Conservation (phyloP, 2,113 vertebrate genomes). For the Marmota monax region DNA sequence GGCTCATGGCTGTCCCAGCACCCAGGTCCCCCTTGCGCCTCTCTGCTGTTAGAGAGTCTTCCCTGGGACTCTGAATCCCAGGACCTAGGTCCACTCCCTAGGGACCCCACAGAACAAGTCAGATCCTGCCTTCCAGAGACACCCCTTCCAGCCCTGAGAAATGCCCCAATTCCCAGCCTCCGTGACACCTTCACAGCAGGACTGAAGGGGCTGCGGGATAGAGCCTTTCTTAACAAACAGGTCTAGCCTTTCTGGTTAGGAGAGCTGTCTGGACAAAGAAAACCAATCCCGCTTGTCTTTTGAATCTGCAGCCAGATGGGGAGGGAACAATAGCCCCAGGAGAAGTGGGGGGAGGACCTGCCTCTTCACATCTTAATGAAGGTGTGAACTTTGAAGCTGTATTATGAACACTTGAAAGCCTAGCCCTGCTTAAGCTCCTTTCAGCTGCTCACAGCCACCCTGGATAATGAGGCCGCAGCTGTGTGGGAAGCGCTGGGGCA, state of each 20-base stretch:
- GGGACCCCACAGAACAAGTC: constrained; percentile 53
- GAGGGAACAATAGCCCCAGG: constrained; percentile 75
- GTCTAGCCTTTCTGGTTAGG: constrained; percentile 81
- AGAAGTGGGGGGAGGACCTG: constrained; percentile 71
- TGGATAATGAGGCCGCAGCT: constrained; percentile 80
- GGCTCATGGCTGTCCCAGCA: neutral
- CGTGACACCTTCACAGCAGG: constrained; percentile 58
- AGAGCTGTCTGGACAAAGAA: constrained; percentile 80
- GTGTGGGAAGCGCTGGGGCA: constrained; percentile 78
- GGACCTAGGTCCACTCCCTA: neutral
- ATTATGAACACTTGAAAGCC: constrained; percentile 81
- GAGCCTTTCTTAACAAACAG: constrained; percentile 76
- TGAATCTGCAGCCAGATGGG: constrained; percentile 72
- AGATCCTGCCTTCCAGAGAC: neutral
- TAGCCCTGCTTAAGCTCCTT: constrained; percentile 69
- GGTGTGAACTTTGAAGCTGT: constrained; percentile 83
- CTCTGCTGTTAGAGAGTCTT: neutral
- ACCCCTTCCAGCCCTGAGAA: constrained; percentile 36
- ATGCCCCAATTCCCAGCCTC: constrained; percentile 11
- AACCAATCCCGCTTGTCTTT: constrained; percentile 78
- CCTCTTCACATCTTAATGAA: constrained; percentile 83
- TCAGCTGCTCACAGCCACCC: constrained; percentile 65
- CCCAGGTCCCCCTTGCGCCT: neutral
- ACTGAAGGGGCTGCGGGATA: constrained; percentile 33
- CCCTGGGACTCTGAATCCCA: neutral